A percentile compares a stretch with the other conserved stretches of the same genome.
These are phyloP conservation scores for Unio delphinus DNA, from an alignment of 2,888 invertebrate genomes.

Conservation along the genomic window DNA sequence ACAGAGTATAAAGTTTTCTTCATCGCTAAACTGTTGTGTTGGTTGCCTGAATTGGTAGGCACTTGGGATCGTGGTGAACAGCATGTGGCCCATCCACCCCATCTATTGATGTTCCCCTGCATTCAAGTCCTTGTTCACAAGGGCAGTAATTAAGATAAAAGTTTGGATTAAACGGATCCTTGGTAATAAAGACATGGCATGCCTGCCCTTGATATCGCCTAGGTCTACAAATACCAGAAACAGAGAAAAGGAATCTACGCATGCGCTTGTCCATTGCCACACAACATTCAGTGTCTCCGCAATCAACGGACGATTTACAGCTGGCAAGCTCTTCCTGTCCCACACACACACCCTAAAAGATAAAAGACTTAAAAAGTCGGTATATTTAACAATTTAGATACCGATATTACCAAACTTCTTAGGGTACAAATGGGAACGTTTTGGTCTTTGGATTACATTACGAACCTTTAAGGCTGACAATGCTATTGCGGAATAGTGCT, in stretches of 20 bases:
- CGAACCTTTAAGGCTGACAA: no score
- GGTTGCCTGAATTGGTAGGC: slow-evolving; percentile 17
- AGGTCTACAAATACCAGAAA: slow-evolving; percentile 29
- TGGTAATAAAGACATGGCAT: slow-evolving; percentile 30
- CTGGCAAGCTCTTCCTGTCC: background rate
- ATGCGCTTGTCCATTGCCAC: slow-evolving; percentile 29
- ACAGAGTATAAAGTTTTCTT: no score
- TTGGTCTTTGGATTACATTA: no score
- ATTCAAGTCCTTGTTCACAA: slow-evolving; percentile 24
- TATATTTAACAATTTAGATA: no score
- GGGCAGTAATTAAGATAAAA: slow-evolving; percentile 35
- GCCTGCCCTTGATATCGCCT: slow-evolving; percentile 33
- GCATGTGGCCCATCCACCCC: slow-evolving; percentile 15
- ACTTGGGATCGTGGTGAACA: slow-evolving; percentile 35
- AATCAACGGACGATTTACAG: slow-evolving; percentile 30
- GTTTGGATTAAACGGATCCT: slow-evolving; percentile 21
- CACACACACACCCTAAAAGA: no score
- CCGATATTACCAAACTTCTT: no score
- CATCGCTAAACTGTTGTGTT: no score
- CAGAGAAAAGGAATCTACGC: slow-evolving; percentile 29
- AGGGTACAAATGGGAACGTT: no score
- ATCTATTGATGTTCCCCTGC: slow-evolving; percentile 29
- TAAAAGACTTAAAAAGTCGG: no score
- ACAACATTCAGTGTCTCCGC: slow-evolving; percentile 36
- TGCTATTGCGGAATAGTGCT: no score